Evolutionary conservation across 92 coral and sea anemone genomes (phyloP).

Genomic region (Galaxea fascicularis): DNA sequence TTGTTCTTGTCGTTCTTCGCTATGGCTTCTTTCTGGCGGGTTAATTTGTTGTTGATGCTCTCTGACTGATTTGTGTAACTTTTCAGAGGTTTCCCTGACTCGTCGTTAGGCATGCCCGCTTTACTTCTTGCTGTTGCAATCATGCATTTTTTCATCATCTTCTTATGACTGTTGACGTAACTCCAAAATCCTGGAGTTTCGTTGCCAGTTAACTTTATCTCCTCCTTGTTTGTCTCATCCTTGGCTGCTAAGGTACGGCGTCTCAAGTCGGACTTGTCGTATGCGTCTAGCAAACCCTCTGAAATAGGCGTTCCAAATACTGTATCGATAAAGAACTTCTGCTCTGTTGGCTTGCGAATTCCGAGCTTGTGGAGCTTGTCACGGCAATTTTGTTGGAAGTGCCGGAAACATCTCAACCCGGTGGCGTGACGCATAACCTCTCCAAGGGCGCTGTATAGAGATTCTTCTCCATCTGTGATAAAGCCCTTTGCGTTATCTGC

Average conservation of each 20-base stretch:
- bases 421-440: too few relatives aligned
- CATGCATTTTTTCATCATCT: not conserved
- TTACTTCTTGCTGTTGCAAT: not conserved
- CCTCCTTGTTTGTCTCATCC: constrained; percentile 17
- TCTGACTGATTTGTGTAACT: too few relatives aligned
- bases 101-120: not conserved
- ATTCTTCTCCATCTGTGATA: too few relatives aligned
- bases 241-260: constrained; percentile 26
- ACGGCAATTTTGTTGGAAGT: too few relatives aligned
- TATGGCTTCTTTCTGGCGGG: constrained; percentile 53
- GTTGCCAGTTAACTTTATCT: constrained; percentile 12
- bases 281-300: constrained; percentile 30
- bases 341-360: constrained; percentile 36
- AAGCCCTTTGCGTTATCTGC: too few relatives aligned
- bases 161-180: constrained; percentile 1
- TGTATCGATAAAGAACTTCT: not conserved
- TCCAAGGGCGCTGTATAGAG: too few relatives aligned
- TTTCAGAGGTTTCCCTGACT: constrained; percentile 26
- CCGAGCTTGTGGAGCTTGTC: constrained; percentile 29
- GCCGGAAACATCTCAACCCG: too few relatives aligned
- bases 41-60: too few relatives aligned
- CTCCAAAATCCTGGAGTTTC: constrained; percentile 28
- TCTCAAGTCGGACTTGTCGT: constrained; percentile 30
- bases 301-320: not conserved
- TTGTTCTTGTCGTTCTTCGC: too few relatives aligned